phyloP scores from a whole-genome alignment of 1,140 invertebrate genomes.

The Anastrepha ludens region DNA sequence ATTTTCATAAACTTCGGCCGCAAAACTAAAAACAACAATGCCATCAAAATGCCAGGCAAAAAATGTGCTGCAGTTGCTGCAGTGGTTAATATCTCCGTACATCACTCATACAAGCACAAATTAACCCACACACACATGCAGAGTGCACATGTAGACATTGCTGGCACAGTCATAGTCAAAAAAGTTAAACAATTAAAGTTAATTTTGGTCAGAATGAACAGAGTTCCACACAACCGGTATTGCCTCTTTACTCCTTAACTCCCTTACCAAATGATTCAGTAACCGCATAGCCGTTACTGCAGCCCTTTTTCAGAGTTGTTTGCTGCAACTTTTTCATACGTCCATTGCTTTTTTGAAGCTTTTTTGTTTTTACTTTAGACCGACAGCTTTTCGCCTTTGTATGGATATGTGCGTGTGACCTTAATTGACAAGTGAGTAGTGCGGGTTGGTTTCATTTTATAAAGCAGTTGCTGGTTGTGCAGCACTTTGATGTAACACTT shows the following conservation, averaged over 20 bases:
- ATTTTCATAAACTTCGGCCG: slow-evolving; percentile 45
- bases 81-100: not conserved
- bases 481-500: slow-evolving; percentile 40
- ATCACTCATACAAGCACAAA: not conserved
- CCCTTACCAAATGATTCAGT: not conserved
- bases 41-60: slow-evolving; percentile 23
- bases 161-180: slow-evolving; percentile 26
- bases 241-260: too few relatives aligned
- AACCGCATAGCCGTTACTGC: slow-evolving; percentile 2
- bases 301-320: slow-evolving; percentile 20
- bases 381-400: slow-evolving; percentile 12
- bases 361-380: slow-evolving; percentile 10
- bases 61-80: slow-evolving; percentile 29
- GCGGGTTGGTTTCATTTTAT: slow-evolving; percentile 17
- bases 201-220: slow-evolving; percentile 46
- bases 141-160: not conserved
- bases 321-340: not conserved
- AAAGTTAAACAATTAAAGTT: slow-evolving; percentile 52
- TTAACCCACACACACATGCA: not conserved
- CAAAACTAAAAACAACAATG: slow-evolving; percentile 8
- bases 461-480: slow-evolving; percentile 12
- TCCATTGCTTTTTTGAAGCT: not conserved
- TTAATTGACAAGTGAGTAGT: slow-evolving; percentile 32
- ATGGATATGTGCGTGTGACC: not conserved
- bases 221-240: not conserved